Conservation (phyloP, 2,888 invertebrate genomes). For the Orthosia cruda region DNA sequence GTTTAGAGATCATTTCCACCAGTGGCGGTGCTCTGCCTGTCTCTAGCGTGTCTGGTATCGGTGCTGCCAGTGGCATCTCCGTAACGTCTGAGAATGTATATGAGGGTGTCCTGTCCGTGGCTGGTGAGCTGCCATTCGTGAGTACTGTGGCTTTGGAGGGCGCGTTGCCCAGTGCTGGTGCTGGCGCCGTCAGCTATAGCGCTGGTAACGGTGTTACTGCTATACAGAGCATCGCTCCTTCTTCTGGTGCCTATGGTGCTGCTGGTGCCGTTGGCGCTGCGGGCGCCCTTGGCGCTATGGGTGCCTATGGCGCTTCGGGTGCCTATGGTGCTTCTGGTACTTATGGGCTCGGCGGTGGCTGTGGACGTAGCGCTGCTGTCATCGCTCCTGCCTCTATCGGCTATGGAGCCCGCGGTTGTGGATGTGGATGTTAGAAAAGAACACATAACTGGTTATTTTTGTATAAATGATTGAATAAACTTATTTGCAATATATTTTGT, state of each 20-base stretch:
- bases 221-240: slow-evolving; percentile 31
- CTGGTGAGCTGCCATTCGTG: slow-evolving; percentile 56
- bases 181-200: slow-evolving; percentile 46
- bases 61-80: slow-evolving; percentile 51
- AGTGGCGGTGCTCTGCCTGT: slow-evolving; percentile 54
- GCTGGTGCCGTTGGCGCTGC: slow-evolving; percentile 7
- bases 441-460: too few relatives aligned
- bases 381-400: too few relatives aligned
- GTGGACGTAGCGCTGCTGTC: too few relatives aligned
- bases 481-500: too few relatives aligned
- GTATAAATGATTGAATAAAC: too few relatives aligned
- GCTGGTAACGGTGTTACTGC: slow-evolving; percentile 52
- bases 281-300: too few relatives aligned
- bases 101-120: slow-evolving; percentile 47
- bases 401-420: too few relatives aligned
- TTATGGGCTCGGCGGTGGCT: too few relatives aligned
- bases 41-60: slow-evolving; percentile 45
- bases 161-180: slow-evolving; percentile 47
- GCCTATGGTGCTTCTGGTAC: background rate
- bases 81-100: slow-evolving; percentile 58
- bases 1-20: slow-evolving; percentile 52
- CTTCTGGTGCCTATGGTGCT: slow-evolving; percentile 28
- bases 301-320: too few relatives aligned
- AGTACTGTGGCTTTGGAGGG: slow-evolving; percentile 36
- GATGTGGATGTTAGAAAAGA: too few relatives aligned